phyloP scores from a whole-genome alignment of 2,888 invertebrate genomes.

The Torymus tubicola region DNA sequence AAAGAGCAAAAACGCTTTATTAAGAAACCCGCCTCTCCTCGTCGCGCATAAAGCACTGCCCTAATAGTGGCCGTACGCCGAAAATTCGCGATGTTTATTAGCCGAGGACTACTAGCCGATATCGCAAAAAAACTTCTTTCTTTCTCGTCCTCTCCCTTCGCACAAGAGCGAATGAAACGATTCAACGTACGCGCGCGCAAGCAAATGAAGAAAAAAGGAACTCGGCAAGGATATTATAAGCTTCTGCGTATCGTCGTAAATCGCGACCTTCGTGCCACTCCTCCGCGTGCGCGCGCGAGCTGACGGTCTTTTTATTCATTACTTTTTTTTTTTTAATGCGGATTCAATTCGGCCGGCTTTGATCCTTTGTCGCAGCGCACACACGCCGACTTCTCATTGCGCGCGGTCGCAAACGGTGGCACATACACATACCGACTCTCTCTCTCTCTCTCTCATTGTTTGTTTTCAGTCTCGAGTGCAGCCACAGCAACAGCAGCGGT shows the following conservation, averaged over 20 bases:
- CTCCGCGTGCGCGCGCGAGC: slow-evolving; percentile 14
- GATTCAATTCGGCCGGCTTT: slow-evolving; percentile 62
- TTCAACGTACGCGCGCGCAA: neutral
- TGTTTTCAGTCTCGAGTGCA: slow-evolving; percentile 54
- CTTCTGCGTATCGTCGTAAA: slow-evolving; percentile 57
- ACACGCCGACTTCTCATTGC: slow-evolving; percentile 57
- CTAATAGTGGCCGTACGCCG: slow-evolving; percentile 33
- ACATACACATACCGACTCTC: slow-evolving; percentile 11
- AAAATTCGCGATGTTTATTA: slow-evolving; percentile 50
- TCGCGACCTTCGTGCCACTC: slow-evolving; percentile 52
- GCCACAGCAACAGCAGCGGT: neutral
- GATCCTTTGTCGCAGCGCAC: slow-evolving; percentile 58
- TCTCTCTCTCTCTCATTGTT: slow-evolving; percentile 41
- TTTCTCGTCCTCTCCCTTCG: too few relatives aligned
- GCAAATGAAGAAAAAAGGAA: slow-evolving; percentile 19
- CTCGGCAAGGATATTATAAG: slow-evolving; percentile 46
- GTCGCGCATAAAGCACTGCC: neutral
- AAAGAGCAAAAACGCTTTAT: slow-evolving; percentile 48
- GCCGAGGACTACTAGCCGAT: slow-evolving; percentile 39
- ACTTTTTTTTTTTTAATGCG: slow-evolving; percentile 63
- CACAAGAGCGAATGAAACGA: neutral
- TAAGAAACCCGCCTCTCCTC: slow-evolving; percentile 28
- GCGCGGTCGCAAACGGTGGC: slow-evolving; percentile 50
- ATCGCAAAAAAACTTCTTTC: slow-evolving; percentile 10
- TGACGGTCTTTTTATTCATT: slow-evolving; percentile 15